These are phyloP conservation scores for Ferrisia virgata DNA, from an alignment of 2,888 invertebrate species.

Conservation along the genomic window DNA sequence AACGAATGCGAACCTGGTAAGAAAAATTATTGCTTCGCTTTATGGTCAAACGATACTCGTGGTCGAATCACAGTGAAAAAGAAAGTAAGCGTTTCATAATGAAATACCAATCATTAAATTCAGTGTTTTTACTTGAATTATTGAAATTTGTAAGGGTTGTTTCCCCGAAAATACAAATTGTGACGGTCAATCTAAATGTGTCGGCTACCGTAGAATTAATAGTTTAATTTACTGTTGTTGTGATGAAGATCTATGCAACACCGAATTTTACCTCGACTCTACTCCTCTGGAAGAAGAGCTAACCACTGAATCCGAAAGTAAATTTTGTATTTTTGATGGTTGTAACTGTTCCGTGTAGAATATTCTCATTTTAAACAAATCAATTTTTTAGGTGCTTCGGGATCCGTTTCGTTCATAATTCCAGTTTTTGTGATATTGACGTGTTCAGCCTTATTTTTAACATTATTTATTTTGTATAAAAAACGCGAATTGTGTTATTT, in stretches of 20 bases:
- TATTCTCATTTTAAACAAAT: not conserved
- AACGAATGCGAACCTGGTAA: not conserved
- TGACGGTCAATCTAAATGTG: not conserved
- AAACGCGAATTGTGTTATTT: not conserved
- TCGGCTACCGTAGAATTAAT: not conserved
- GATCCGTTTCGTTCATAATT: not conserved
- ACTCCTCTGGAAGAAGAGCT: conserved; percentile 55
- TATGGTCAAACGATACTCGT: not conserved
- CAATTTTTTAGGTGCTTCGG: not conserved
- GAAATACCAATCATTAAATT: not conserved
- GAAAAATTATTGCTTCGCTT: not conserved
- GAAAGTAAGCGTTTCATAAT: not conserved
- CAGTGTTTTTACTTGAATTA: not conserved
- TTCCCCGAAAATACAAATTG: not conserved
- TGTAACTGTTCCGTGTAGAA: not conserved
- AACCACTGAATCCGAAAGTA: not conserved
- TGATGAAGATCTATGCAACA: conserved; percentile 77
- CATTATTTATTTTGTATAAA: not conserved
- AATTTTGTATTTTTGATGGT: not conserved
- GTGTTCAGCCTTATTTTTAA: not conserved
- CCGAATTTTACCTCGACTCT: conserved; percentile 69
- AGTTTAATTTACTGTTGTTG: conserved; percentile 74
- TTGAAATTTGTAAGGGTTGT: not conserved
- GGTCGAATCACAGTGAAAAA: not conserved
- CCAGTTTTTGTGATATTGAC: not conserved